phyloP scores from a whole-genome alignment of 2,888 invertebrate species.

The Latheticus oryzae region DNA sequence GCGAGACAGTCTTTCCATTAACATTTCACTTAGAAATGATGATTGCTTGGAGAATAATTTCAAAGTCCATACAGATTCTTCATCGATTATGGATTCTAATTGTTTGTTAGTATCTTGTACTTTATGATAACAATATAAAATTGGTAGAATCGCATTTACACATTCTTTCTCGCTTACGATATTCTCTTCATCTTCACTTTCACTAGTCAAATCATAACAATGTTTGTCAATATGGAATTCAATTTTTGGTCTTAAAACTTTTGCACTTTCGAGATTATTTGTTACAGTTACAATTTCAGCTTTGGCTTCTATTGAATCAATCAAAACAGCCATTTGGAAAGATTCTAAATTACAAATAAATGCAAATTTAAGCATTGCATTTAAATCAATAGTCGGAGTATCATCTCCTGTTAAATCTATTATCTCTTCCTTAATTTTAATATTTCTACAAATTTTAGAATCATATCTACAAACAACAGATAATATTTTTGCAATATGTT shows the following conservation, averaged over 20 bases:
- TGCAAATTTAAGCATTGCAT: too few relatives aligned
- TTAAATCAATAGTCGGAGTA: too few relatives aligned
- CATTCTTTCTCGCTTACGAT: conserved; percentile 1
- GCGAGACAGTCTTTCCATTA: neutral
- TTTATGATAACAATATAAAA: neutral
- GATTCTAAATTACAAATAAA: too few relatives aligned
- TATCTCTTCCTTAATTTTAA: too few relatives aligned
- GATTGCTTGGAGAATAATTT: conserved; percentile 1
- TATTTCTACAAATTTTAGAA: neutral
- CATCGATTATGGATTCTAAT: neutral
- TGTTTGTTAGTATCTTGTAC: neutral
- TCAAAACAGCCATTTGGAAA: too few relatives aligned
- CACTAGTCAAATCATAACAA: conserved; percentile 1
- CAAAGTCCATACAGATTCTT: too few relatives aligned
- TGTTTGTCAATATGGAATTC: neutral
- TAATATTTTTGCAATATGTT: neutral
- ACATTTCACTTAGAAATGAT: neutral
- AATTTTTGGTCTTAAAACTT: neutral
- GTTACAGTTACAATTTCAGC: too few relatives aligned
- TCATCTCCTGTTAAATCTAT: neutral
- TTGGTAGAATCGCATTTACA: neutral
- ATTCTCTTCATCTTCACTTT: neutral
- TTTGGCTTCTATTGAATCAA: too few relatives aligned
- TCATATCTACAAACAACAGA: neutral
- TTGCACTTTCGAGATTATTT: too few relatives aligned